phyloP scores from a whole-genome alignment of 2,113 vertebrate genomes.

The Pavo muticus region DNA sequence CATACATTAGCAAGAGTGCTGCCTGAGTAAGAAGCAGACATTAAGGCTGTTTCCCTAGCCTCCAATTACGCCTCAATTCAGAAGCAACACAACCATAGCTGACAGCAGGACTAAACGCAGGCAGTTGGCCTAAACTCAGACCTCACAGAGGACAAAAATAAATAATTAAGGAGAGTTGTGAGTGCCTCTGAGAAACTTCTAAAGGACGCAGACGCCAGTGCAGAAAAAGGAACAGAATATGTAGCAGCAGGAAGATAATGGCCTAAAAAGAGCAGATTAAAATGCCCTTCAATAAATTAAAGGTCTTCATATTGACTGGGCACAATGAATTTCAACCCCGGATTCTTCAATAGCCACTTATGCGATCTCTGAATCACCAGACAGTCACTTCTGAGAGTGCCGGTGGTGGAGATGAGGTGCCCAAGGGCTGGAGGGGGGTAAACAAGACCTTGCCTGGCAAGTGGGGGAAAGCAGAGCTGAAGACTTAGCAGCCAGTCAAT shows the following conservation, averaged over 20 bases:
- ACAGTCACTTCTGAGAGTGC: not conserved
- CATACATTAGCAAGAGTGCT: not conserved
- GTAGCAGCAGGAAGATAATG: not conserved
- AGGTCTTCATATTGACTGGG: not conserved
- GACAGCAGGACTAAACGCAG: not conserved
- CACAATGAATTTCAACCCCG: not conserved
- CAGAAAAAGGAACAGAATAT: not conserved
- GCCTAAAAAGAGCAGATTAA: not conserved
- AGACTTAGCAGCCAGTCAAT: not conserved
- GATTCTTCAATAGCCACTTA: not conserved
- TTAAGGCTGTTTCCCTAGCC: not conserved
- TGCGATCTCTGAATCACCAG: not conserved
- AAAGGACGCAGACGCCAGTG: not conserved
- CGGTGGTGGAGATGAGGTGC: not conserved
- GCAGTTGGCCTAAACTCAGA: not conserved
- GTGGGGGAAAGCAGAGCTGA: not conserved
- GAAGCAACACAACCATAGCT: not conserved
- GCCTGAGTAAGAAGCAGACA: not conserved
- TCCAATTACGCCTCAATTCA: not conserved
- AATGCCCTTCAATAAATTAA: slow-evolving; percentile 8
- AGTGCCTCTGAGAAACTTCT: not conserved
- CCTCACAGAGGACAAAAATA: slow-evolving; percentile 1
- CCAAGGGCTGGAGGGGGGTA: not conserved
- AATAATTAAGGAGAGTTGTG: not conserved
- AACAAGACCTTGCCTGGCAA: not conserved